Base-by-base conservation (phyloP, 2,113 vertebrate genomes). In the Egretta garzetta region DNA sequence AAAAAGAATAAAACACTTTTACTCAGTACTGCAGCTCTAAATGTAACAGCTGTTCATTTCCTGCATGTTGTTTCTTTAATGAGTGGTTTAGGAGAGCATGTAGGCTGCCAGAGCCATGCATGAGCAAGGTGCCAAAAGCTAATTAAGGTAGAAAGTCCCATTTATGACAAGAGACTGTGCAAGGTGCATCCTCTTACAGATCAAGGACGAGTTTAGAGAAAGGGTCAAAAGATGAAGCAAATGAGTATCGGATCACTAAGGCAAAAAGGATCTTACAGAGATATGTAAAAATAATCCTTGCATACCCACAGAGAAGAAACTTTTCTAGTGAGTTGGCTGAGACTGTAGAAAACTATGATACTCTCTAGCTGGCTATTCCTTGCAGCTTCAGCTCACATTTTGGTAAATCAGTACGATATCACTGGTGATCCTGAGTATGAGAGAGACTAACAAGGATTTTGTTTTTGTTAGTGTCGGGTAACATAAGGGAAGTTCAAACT, bases 51-150 rank as follows among this genome's bases (percentile, higher is more conserved):
- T 94, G 47, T 94, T 96, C 3, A 8, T 94, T 96, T 97, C 90
- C 79, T 96, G 90, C 90, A 86, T 94, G 83, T 92, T 97, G 85
- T 93, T 97, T 96, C 77, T 93, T 88, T 95, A 96, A 87, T 87
- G 88, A 93, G 88, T 95, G 93, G 90, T 92, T 95, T 95, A 92
- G 87, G 71, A 92, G 70, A 92, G 50, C 1, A 0, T 68, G 77
- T 96, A 74, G 96, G 92, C 90, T 92, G 53, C 74, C 71, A 86
- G 75, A 95, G 88, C 93, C 63, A 23, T 0, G 24, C 81, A 58
- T 3, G 24, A 92, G 81, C 70, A 90, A 95, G 74, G 75, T 96
- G 85, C 93, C 90, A 94, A 82, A 80, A 95, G 35, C 71, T 83
- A 88, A 93, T 96, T 90, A 90, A 97, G 85, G 90, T 90, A 76